Conservation (phyloP, 2,113 vertebrate species). For the Macrotis lagotis region DNA sequence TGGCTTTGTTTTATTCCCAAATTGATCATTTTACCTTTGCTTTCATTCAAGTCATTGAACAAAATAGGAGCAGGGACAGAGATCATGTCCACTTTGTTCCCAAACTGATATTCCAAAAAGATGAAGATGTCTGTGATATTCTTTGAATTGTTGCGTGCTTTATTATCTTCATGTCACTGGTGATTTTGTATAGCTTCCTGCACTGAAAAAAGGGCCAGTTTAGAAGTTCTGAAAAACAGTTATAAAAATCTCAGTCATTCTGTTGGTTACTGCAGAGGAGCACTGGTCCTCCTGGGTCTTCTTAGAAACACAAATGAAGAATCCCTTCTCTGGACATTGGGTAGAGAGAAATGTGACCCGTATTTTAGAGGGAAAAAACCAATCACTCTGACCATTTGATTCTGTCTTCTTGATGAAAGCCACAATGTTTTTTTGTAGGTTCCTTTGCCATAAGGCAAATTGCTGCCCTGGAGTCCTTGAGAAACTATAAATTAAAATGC, state of each 20-base stretch:
- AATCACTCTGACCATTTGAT: neutral
- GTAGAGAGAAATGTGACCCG: neutral
- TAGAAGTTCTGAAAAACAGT: neutral
- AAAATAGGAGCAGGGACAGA: neutral
- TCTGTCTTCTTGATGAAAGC: slow-evolving; percentile 36
- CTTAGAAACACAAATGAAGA: neutral
- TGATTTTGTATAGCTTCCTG: neutral
- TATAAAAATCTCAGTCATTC: neutral
- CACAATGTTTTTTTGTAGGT: slow-evolving; percentile 23
- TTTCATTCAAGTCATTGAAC: neutral
- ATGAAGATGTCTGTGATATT: neutral
- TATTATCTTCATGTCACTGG: neutral
- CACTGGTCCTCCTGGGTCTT: neutral
- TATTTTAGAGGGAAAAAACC: neutral
- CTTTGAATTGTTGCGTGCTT: neutral
- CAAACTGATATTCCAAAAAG: neutral
- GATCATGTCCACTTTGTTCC: neutral
- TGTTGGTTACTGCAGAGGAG: neutral
- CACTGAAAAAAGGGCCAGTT: neutral
- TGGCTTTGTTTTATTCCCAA: neutral
- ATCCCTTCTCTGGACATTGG: neutral
- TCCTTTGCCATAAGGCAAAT: slow-evolving; percentile 10
- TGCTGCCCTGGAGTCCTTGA: slow-evolving; percentile 22
- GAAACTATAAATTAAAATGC: slow-evolving; percentile 52
- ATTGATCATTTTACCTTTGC: neutral